A percentile compares a stretch with the other conserved stretches of the same genome.
phyloP scores from a whole-genome alignment of 2,113 vertebrate species.

The Otolemur garnettii region DNA sequence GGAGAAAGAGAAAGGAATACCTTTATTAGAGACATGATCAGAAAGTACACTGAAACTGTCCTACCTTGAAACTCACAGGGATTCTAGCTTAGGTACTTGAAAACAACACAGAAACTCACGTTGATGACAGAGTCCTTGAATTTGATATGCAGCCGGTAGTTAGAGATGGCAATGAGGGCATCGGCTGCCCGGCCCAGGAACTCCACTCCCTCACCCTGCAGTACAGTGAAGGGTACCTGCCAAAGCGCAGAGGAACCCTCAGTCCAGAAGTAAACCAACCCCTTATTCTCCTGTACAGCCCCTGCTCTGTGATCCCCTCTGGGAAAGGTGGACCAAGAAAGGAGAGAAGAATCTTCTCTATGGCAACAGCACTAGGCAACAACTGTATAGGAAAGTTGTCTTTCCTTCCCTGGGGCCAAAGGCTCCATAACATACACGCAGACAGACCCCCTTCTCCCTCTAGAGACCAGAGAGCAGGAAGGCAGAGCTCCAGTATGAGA shows the following conservation, averaged over 20 bases:
- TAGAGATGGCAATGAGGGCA: slow-evolving; percentile 98
- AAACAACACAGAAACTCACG: slow-evolving; percentile 88
- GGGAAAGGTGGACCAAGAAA: background rate
- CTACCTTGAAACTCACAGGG: background rate
- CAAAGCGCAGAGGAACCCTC: slow-evolving; percentile 63
- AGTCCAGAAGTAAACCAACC: slow-evolving; percentile 52
- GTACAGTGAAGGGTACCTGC: slow-evolving; percentile 96
- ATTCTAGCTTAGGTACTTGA: background rate
- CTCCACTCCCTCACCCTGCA: slow-evolving; percentile 98
- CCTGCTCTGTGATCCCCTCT: background rate
- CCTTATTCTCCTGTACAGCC: background rate
- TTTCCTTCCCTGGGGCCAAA: slow-evolving; percentile 60
- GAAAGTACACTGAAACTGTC: background rate
- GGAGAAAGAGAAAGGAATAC: background rate
- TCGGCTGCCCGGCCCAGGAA: slow-evolving; percentile 96
- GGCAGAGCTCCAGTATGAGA: background rate
- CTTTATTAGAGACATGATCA: background rate
- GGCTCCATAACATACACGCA: background rate
- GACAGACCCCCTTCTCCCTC: background rate
- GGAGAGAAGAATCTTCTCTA: slow-evolving; percentile 41
- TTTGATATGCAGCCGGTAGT: slow-evolving; percentile 99
- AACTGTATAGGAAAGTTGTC: slow-evolving; percentile 25
- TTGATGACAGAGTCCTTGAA: slow-evolving; percentile 99
- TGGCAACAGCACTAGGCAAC: slow-evolving; percentile 29
- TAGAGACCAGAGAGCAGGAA: slow-evolving; percentile 26